phyloP scores from a whole-genome alignment of 2,113 vertebrate genomes.

The Leptobrachium ailaonicum region DNA sequence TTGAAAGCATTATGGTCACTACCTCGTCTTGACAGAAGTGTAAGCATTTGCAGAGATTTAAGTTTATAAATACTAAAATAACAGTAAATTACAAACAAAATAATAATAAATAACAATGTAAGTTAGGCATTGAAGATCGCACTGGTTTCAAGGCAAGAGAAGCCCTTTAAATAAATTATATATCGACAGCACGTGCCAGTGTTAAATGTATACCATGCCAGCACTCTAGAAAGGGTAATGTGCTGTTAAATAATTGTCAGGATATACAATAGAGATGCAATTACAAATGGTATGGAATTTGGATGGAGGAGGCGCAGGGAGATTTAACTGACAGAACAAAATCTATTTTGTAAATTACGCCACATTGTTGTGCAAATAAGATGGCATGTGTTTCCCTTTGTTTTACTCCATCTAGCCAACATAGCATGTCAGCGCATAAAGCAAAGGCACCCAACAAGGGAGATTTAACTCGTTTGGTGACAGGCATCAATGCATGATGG shows the following conservation, averaged over 20 bases:
- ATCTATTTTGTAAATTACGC: neutral
- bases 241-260: neutral
- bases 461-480: neutral
- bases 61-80: too few relatives aligned
- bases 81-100: too few relatives aligned
- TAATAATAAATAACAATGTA: too few relatives aligned
- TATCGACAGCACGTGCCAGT: neutral
- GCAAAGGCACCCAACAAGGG: neutral
- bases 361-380: slow-evolving; percentile 12
- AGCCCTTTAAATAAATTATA: too few relatives aligned
- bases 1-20: too few relatives aligned
- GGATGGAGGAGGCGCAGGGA: neutral
- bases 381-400: slow-evolving; percentile 1
- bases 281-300: slow-evolving; percentile 2
- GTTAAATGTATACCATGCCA: neutral
- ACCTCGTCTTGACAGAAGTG: too few relatives aligned
- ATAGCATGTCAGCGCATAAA: neutral
- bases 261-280: neutral
- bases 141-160: too few relatives aligned
- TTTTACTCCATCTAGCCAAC: neutral
- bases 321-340: neutral
- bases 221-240: neutral
- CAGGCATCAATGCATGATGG: neutral
- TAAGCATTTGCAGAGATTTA: too few relatives aligned
- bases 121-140: too few relatives aligned